phyloP scores from a whole-genome alignment of 2,113 vertebrate genomes.

The Notarius lentiginosus region DNA sequence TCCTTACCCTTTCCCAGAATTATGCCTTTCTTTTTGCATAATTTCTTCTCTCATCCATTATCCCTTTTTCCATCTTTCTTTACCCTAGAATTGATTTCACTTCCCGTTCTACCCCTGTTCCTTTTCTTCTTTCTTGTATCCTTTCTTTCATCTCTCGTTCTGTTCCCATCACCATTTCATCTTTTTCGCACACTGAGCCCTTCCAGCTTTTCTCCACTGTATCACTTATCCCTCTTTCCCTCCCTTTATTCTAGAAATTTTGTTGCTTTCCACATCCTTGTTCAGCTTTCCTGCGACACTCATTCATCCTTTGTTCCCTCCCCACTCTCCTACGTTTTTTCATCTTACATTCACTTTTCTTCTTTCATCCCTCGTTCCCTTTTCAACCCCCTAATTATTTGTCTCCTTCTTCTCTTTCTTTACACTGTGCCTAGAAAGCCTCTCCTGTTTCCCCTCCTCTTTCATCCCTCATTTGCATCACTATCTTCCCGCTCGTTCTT shows the following conservation, averaged over 20 bases:
- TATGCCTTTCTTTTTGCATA: neutral
- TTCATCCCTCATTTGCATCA: neutral
- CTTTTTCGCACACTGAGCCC: neutral
- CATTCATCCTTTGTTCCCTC: neutral
- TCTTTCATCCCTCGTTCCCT: no score
- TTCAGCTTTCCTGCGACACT: no score
- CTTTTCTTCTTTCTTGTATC: neutral
- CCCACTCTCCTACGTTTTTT: neutral
- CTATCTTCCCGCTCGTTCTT: neutral
- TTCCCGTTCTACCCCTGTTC: neutral
- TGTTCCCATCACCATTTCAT: neutral
- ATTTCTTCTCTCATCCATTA: neutral
- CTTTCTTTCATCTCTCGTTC: neutral
- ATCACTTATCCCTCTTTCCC: neutral
- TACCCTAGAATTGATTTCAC: neutral
- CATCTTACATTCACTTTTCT: no score
- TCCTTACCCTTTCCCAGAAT: neutral
- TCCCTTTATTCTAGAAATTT: neutral
- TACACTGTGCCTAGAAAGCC: neutral
- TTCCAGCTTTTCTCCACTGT: neutral
- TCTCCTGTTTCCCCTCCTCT: neutral
- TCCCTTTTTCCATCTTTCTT: neutral
- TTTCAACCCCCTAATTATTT: neutral
- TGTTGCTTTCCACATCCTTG: neutral
- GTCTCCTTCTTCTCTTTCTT: neutral